These are phyloP conservation scores for Frieseomelitta varia DNA, from an alignment of 1,140 invertebrate species.

Conservation along the genomic window DNA sequence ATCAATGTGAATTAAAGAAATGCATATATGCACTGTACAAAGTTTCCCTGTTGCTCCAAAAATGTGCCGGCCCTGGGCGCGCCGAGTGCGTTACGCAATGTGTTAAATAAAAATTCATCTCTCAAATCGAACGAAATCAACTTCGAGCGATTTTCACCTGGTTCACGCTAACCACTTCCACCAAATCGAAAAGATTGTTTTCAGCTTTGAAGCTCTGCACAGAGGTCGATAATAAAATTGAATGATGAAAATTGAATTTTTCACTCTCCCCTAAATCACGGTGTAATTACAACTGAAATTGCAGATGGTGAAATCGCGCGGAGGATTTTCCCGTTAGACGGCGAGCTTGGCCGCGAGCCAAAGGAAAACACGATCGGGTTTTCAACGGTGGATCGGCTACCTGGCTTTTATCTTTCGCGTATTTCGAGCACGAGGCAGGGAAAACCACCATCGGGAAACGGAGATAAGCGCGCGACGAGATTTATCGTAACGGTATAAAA, in stretches of 20 bases:
- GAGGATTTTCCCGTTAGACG: neutral
- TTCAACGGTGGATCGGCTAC: neutral
- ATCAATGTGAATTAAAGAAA: no score
- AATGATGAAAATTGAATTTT: neutral
- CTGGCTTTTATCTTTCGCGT: slow-evolving; percentile 8
- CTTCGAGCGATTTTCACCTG: no score
- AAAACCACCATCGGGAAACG: neutral
- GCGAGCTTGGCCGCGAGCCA: neutral
- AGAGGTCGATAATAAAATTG: neutral
- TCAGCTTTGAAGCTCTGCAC: no score
- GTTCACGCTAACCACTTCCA: no score
- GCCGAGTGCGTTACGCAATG: no score
- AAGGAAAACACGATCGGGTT: neutral
- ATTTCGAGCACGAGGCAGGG: neutral
- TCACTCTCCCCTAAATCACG: neutral
- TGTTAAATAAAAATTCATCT: no score
- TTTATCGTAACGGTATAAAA: slow-evolving; percentile 19
- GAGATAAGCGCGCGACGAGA: slow-evolving; percentile 9
- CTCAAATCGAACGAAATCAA: no score
- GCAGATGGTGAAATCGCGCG: neutral
- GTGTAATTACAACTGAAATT: neutral
- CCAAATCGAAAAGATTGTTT: no score
- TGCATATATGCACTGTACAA: no score
- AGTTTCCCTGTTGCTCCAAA: no score
- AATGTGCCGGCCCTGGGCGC: no score